Evolutionary conservation across 2,797 vertebrate species (phyloP).

Genomic region (Cyclura pinguis): DNA sequence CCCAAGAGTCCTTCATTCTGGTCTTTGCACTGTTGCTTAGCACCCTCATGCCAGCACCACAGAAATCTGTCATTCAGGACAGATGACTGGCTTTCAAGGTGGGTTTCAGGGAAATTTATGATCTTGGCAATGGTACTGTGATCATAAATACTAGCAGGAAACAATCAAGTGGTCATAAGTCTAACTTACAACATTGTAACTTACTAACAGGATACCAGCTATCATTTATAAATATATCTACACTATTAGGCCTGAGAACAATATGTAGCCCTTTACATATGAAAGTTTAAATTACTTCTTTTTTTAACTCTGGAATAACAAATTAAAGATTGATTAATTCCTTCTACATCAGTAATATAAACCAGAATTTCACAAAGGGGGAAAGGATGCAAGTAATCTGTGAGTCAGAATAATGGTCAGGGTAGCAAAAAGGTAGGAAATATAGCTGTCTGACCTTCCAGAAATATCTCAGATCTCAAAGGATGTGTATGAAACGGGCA

Average conservation of each 20-base stretch:
- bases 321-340: constrained; percentile 21
- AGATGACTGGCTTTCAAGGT: too few species aligned
- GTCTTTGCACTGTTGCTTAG: too few species aligned
- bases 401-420: neutral
- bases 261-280: constrained; percentile 43
- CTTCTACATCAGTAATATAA: neutral
- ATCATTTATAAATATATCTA: constrained; percentile 47
- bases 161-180: too few species aligned
- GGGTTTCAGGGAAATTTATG: too few species aligned
- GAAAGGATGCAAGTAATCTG: neutral
- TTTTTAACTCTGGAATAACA: too few species aligned
- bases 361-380: neutral
- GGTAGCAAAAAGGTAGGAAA: neutral
- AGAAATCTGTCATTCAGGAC: too few species aligned
- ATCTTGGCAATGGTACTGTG: too few species aligned
- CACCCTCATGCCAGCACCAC: too few species aligned
- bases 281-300: constrained; percentile 1
- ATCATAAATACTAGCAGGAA: too few species aligned
- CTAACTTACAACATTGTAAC: too few species aligned
- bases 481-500: neutral
- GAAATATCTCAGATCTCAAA: neutral
- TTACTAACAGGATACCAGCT: too few species aligned
- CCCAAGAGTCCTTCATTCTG: too few species aligned
- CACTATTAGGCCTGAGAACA: constrained; percentile 47
- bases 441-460: neutral